Evolutionary conservation across 37 sponge, comb jelly and placozoan species (phyloP).

Genomic region (Oopsacas minuta): DNA sequence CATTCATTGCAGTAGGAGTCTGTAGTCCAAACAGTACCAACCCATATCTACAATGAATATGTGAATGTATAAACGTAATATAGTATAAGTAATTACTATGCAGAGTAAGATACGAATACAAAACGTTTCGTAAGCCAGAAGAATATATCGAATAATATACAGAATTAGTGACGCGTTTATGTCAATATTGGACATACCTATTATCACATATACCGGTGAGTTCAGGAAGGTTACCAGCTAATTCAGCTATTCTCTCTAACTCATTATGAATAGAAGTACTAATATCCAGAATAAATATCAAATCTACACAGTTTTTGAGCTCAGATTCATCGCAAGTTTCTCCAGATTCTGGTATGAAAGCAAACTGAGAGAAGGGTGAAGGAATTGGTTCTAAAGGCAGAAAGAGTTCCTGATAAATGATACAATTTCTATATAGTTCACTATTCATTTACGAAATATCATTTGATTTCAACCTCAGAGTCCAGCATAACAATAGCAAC

Average conservation of each 20-base stretch:
- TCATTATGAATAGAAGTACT: background rate
- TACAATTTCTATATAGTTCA: too few species aligned
- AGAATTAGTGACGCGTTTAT: too few species aligned
- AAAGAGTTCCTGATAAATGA: too few species aligned
- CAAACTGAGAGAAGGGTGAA: background rate
- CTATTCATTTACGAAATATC: too few species aligned
- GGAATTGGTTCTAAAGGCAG: conserved; percentile 5
- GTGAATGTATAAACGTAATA: background rate
- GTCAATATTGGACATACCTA: too few species aligned
- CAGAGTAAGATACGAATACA: too few species aligned
- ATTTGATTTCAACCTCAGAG: too few species aligned
- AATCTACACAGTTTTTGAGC: background rate
- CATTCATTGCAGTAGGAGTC: background rate
- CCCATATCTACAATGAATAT: background rate
- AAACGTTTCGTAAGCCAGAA: too few species aligned
- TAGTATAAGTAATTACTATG: too few species aligned
- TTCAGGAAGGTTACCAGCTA: conserved; percentile 1
- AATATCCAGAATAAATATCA: background rate
- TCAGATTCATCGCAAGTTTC: background rate
- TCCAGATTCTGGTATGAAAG: background rate
- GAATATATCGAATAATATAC: background rate
- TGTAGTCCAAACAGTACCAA: background rate
- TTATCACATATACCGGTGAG: background rate
- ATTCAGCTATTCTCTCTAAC: background rate
- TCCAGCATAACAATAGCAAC: too few species aligned